These are phyloP conservation scores for Falco berigora DNA, from an alignment of 2,797 vertebrate genomes.

Conservation along the genomic window DNA sequence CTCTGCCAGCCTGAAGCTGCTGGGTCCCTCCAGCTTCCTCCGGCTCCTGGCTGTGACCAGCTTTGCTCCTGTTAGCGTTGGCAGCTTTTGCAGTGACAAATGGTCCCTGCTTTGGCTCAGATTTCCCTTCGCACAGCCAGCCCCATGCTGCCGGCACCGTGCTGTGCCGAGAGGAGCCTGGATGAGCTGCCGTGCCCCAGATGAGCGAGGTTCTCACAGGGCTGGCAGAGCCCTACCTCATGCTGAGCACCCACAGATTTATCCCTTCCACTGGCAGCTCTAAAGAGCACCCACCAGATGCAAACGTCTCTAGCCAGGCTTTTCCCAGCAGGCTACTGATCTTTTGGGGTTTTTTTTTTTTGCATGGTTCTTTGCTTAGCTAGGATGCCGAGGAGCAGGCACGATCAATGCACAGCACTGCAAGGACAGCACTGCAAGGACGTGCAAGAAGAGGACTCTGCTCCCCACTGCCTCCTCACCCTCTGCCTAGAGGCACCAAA, in stretches of 20 bases:
- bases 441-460: neutral
- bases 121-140: neutral
- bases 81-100: neutral
- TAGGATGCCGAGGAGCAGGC: neutral
- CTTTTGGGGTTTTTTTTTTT: too few species aligned
- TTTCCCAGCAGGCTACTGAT: neutral
- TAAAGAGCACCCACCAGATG: neutral
- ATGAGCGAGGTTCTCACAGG: neutral
- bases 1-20: neutral
- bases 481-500: neutral
- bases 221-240: neutral
- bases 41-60: neutral
- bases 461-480: neutral
- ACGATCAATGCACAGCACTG: neutral
- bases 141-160: neutral
- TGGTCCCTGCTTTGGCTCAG: constrained; percentile 2
- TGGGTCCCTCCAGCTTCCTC: neutral
- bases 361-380: neutral
- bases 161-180: neutral
- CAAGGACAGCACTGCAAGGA: neutral
- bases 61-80: neutral
- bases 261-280: neutral
- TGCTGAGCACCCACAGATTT: neutral
- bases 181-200: fast-evolving
- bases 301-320: neutral